Conservation (phyloP, 2,113 vertebrate genomes). For the Chelonoidis abingdonii region DNA sequence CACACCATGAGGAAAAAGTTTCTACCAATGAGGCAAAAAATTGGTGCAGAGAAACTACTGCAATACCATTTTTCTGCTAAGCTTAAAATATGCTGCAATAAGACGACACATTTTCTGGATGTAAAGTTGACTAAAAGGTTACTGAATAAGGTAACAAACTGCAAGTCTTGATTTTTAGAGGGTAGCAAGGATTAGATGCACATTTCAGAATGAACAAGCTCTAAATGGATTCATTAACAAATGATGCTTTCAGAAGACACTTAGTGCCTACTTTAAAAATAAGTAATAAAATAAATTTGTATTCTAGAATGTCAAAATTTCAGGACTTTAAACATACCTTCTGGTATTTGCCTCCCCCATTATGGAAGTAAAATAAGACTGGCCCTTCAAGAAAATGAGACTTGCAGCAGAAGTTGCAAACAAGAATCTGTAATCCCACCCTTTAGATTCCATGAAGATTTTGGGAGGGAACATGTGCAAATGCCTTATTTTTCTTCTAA, state of each 20-base stretch:
- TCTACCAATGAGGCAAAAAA: background rate
- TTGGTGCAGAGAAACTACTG: constrained; percentile 56
- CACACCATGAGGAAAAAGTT: background rate
- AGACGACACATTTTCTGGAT: constrained; percentile 55
- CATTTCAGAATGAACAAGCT: constrained; percentile 35
- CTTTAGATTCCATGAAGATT: background rate
- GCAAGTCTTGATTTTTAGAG: constrained; percentile 30
- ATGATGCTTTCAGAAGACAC: constrained; percentile 25
- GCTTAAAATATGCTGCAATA: constrained; percentile 54
- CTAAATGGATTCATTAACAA: constrained; percentile 31
- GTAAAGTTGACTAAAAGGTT: constrained; percentile 62
- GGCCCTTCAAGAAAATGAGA: background rate
- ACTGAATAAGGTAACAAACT: constrained; percentile 40
- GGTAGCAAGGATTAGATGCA: background rate
- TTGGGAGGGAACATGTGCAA: background rate
- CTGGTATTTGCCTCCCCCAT: background rate
- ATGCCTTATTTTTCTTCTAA: background rate
- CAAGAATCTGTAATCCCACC: background rate
- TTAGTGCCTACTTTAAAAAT: background rate
- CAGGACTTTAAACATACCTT: accelerated
- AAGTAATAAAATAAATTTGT: background rate
- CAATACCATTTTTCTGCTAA: constrained; percentile 62
- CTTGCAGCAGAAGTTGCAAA: background rate
- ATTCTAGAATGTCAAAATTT: background rate
- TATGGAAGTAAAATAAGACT: background rate